These are phyloP conservation scores for Forbesichthys papilliferus DNA, from an alignment of 2,113 vertebrate genomes.

Conservation along the genomic window DNA sequence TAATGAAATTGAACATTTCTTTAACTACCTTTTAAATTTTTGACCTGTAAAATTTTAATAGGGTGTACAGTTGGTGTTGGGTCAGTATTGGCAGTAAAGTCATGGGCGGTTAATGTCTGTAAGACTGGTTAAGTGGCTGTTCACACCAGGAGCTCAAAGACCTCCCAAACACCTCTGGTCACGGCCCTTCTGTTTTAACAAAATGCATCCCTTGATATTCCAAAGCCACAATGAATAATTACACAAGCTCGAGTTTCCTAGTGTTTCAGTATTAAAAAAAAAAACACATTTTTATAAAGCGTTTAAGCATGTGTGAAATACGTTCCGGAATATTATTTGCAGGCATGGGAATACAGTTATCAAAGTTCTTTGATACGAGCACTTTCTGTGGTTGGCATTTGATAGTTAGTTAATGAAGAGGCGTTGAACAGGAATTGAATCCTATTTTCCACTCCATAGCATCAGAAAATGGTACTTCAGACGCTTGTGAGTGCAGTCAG, in stretches of 20 bases:
- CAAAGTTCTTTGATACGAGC: constrained; percentile 71
- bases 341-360: constrained; percentile 69
- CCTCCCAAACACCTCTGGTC: constrained; percentile 74
- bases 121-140: constrained; percentile 90
- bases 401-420: constrained; percentile 77
- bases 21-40: constrained; percentile 98
- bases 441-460: constrained; percentile 80
- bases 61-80: constrained; percentile 84
- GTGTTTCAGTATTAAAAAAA: constrained; percentile 46
- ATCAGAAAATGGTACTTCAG: constrained; percentile 79
- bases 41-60: constrained; percentile 99
- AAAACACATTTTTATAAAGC: background rate
- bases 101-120: constrained; percentile 87
- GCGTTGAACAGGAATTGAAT: constrained; percentile 77
- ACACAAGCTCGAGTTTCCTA: constrained; percentile 60
- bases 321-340: constrained; percentile 59
- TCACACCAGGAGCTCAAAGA: constrained; percentile 77
- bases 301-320: constrained; percentile 58
- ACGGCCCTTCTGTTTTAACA: constrained; percentile 66
- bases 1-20: constrained; percentile 94
- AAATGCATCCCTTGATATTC: constrained; percentile 48
- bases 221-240: constrained; percentile 54
- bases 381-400: constrained; percentile 69
- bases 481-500: constrained; percentile 71
- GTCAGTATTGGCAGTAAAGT: constrained; percentile 92